Conservation (phyloP, 1,140 invertebrate genomes). For the Dreissena rostriformis region DNA sequence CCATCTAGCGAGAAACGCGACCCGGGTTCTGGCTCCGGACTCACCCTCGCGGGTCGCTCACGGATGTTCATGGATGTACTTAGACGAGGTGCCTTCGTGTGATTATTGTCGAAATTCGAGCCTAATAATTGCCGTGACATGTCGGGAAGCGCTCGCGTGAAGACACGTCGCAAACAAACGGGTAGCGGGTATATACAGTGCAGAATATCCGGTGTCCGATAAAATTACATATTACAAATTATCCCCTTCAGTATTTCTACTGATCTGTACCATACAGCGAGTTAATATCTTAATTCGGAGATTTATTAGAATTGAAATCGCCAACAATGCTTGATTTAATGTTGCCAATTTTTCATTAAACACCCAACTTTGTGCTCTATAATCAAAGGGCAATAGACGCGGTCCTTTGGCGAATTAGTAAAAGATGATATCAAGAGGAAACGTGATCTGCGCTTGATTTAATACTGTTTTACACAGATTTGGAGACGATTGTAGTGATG, state of each 20-base stretch:
- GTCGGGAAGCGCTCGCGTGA: slow-evolving; percentile 25
- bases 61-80: slow-evolving; percentile 30
- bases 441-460: slow-evolving; percentile 44
- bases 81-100: slow-evolving; percentile 10
- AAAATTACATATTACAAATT: slow-evolving; percentile 60
- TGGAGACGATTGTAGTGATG: slow-evolving; percentile 13
- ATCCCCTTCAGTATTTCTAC: slow-evolving; percentile 44
- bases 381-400: slow-evolving; percentile 36
- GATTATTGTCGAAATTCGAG: slow-evolving; percentile 1
- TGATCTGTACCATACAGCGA: slow-evolving; percentile 19
- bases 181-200: slow-evolving; percentile 39
- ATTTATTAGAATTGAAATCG: slow-evolving; percentile 45
- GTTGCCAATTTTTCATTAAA: slow-evolving; percentile 55
- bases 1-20: too few species aligned
- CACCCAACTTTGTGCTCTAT: slow-evolving; percentile 13
- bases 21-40: too few species aligned
- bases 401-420: slow-evolving; percentile 48
- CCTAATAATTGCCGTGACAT: slow-evolving; percentile 44
- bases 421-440: slow-evolving; percentile 52
- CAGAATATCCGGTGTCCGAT: slow-evolving; percentile 45
- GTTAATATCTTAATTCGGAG: slow-evolving; percentile 53
- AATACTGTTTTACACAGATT: slow-evolving; percentile 44
- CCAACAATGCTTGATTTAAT: slow-evolving; percentile 43
- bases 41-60: slow-evolving; percentile 4
- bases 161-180: slow-evolving; percentile 38